Base-by-base conservation (phyloP, 2,797 vertebrate species). In the Artibeus jamaicensis region DNA sequence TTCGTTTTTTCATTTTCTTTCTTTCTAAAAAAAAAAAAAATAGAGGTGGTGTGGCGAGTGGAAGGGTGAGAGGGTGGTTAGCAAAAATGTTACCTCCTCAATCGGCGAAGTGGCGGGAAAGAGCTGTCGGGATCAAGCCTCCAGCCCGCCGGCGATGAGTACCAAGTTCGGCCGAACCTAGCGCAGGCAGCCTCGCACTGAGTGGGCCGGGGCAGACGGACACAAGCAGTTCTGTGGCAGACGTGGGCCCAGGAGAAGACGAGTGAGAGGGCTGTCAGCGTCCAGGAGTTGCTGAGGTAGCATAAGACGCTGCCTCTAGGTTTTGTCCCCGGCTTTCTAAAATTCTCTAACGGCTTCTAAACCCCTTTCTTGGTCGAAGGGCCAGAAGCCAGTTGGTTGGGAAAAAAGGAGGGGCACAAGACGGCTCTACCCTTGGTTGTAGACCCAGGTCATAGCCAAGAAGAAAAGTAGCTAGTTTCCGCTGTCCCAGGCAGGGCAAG, bases 31-130 rank as follows among this genome's bases (percentile, higher is more conserved):
- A 93, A 79, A n/a, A 77, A 68, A 77, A 68, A 77, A 74, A 84
- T 18, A 62, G 83, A 94, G 86, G 91, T 95, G 95, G 89, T 5
- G 3, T 81, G 90, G 86, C 34, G 94, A 78, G 73, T 62, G 86
- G 92, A 81, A 94, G 65, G 88, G 85, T 55, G 26, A 77, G 70
- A 34, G 79, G 84, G 78, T 97, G 88, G 82, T 89, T 73, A 62
- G 76, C 97, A 97, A 96, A 98, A 96, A 97, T 97, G 97, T 96
- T 97, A 96, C 96, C 90, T 94, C 96, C 50, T 39, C 77, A 71
- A 92, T 46, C 29, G 14, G 94, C 50, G 48, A 53, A 32, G 57
- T 65, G 77, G 79, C 93, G 11, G 90, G 88, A 95, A 91, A 62
- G 62, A 94, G 46, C 57, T 4, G 37, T 79, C 4, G 1, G 37